Conservation (phyloP, 2,888 invertebrate genomes). For the Drosophila mulleri region DNA sequence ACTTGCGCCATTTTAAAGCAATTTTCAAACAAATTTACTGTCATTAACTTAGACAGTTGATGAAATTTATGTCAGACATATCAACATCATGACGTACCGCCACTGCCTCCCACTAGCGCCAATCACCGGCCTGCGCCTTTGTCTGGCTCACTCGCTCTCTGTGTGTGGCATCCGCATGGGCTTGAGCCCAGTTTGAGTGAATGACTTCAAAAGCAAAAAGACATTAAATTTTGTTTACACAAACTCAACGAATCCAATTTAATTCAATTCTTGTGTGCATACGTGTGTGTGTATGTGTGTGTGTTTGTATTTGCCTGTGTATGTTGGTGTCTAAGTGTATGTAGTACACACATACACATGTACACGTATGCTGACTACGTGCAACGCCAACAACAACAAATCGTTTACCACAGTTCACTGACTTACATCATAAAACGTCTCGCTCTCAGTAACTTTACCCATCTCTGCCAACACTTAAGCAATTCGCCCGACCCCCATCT, state of each 20-base stretch:
- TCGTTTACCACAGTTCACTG: slow-evolving; percentile 81
- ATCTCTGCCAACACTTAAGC: slow-evolving; percentile 59
- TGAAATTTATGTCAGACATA: slow-evolving; percentile 81
- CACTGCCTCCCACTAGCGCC: slow-evolving; percentile 10
- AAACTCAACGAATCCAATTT: slow-evolving; percentile 80
- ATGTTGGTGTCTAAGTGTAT: background rate
- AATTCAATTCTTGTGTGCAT: slow-evolving; percentile 74
- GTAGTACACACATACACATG: slow-evolving; percentile 8
- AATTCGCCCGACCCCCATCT: slow-evolving; percentile 23
- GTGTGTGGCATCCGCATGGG: slow-evolving; percentile 51
- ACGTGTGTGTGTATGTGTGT: slow-evolving; percentile 22
- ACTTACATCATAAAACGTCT: slow-evolving; percentile 76
- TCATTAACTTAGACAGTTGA: slow-evolving; percentile 81
- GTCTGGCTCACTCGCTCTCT: slow-evolving; percentile 42
- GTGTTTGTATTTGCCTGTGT: slow-evolving; percentile 12
- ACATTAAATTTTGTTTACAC: slow-evolving; percentile 80
- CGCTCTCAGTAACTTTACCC: slow-evolving; percentile 53
- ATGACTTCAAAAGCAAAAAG: slow-evolving; percentile 81
- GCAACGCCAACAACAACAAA: slow-evolving; percentile 69
- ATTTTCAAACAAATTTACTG: slow-evolving; percentile 81
- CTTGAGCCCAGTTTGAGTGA: slow-evolving; percentile 70
- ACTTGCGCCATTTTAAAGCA: slow-evolving; percentile 80
- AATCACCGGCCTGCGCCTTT: slow-evolving; percentile 37
- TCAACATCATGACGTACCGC: slow-evolving; percentile 69
- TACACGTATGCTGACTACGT: slow-evolving; percentile 59